phyloP scores from a whole-genome alignment of 2,113 vertebrate species.

The Ochotona curzoniae region DNA sequence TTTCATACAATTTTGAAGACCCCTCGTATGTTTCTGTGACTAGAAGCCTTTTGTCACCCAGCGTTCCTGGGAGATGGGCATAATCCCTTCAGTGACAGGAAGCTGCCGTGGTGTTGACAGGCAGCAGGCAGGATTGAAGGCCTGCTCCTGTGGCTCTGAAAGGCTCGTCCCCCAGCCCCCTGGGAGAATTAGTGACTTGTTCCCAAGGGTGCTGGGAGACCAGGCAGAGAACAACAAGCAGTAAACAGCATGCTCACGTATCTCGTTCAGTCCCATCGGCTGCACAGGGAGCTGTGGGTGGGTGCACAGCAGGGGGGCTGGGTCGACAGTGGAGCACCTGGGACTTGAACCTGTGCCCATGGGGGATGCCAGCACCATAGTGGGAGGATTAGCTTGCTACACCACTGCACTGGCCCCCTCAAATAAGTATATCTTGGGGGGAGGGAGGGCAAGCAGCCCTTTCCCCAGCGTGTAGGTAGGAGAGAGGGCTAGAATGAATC shows the following conservation, averaged over 20 bases:
- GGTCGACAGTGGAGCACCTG: no score
- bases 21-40: neutral
- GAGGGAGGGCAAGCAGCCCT: neutral
- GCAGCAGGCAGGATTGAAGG: neutral
- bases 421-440: no score
- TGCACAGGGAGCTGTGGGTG: neutral
- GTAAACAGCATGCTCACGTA: neutral
- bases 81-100: neutral
- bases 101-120: neutral
- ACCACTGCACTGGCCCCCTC: no score
- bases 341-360: no score
- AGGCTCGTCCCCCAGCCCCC: neutral
- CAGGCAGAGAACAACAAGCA: neutral
- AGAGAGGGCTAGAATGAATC: neutral
- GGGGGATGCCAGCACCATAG: no score
- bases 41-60: neutral
- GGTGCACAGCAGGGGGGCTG: neutral
- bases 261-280: neutral
- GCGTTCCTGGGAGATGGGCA: neutral
- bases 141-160: neutral
- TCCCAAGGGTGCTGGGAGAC: no score
- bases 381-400: no score
- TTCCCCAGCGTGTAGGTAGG: neutral
- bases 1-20: no score
- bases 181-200: no score